phyloP scores from a whole-genome alignment of 1,140 invertebrate species.

The Teleopsis dalmanni region DNA sequence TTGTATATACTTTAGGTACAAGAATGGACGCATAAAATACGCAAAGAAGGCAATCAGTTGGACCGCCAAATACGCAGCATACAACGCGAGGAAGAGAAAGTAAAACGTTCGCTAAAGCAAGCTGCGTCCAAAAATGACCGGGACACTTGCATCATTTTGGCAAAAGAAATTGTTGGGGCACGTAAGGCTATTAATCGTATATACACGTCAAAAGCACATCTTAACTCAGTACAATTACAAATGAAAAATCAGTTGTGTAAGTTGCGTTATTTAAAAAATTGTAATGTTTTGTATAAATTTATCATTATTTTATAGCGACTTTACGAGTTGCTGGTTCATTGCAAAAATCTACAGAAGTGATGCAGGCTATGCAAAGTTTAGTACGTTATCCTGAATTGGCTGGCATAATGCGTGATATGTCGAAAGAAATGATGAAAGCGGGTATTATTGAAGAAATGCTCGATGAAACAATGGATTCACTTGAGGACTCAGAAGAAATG shows the following conservation, averaged over 20 bases:
- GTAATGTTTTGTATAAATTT: background rate
- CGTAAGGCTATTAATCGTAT: conserved; percentile 86
- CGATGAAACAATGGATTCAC: conserved; percentile 90
- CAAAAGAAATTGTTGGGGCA: conserved; percentile 90
- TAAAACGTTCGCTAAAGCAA: conserved; percentile 88
- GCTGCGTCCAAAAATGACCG: conserved; percentile 93
- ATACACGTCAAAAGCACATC: conserved; percentile 92
- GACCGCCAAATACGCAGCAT: conserved; percentile 94
- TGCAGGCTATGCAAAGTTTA: conserved; percentile 93
- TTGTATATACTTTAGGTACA: conserved; percentile 60
- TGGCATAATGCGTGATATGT: conserved; percentile 93
- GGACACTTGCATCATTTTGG: conserved; percentile 88
- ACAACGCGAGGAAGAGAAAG: conserved; percentile 95
- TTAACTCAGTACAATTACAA: conserved; percentile 93
- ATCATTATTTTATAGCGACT: conserved; percentile 53
- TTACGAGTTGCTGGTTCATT: conserved; percentile 84
- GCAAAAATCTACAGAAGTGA: conserved; percentile 86
- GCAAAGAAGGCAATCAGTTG: conserved; percentile 86
- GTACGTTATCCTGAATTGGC: conserved; percentile 88
- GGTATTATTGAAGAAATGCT: conserved; percentile 99
- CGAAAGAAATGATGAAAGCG: conserved; percentile 98
- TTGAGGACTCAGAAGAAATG: conserved; percentile 84
- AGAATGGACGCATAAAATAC: conserved; percentile 87
- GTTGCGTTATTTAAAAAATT: conserved; percentile 11
- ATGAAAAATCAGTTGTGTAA: conserved; percentile 96